Base-by-base conservation (phyloP, 2,888 invertebrate species). In the Cosmia pyralina region DNA sequence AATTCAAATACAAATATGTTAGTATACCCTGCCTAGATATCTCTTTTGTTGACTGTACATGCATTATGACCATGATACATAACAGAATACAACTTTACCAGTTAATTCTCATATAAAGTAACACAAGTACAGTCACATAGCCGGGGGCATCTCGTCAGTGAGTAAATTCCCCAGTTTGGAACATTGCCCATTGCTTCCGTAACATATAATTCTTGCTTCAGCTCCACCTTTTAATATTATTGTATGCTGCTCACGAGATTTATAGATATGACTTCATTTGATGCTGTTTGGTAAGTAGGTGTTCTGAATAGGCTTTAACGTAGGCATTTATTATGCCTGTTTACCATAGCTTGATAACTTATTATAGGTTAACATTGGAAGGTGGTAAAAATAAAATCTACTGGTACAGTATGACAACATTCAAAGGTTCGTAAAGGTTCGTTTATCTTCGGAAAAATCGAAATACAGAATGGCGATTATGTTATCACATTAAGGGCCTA, bases 141-240 rank as follows among this genome's bases (percentile, higher is more conserved):
- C 72, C 57, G 50, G 58, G 41, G 38, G 53, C 52, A 59, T 13
- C 50, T 65, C 59, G 28, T 67, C 53, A 7, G 52, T 59, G 70
- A 73, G 83, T 85, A 87, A 79, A 83, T 75, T 82, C 71, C 28
- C 62, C 55, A 72, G 77, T 79, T 88, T 89, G 89, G 89, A 88
- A 88, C 79, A 44, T 57, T 89, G 89, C 89, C 88, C 89, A 75
- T 72, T 62, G 82, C 77, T 83, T 85, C 89, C 85, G 81, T 80
- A 60, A 66, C 70, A 65, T 68, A 85, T 87, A 86, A 85, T 81
- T 88, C 84, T 81, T 81, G 80, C 46, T 71, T 69, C 72, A 80
- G 60, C 55, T 80, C 69, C 63, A 72, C 84, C 77, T 83, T 80
- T 82, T 81, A 84, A 84, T 86, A 76, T 83, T 85, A 81, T 85